Conservation (phyloP, 2,113 vertebrate genomes). For the Cinclus mexicanus region DNA sequence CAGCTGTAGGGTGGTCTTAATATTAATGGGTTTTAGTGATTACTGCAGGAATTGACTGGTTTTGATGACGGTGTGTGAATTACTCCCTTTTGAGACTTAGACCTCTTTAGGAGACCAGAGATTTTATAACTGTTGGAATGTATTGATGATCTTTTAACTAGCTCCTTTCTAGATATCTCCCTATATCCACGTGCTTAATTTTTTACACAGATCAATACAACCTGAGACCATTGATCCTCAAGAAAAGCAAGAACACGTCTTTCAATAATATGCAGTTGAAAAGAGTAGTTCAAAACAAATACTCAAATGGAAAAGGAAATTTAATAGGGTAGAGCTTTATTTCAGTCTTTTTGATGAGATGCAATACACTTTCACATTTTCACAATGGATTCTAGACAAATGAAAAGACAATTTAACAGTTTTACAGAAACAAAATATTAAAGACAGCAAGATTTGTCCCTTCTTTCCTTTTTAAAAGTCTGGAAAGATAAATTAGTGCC, state of each 20-base stretch:
- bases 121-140: neutral
- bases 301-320: neutral
- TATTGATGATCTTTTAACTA: neutral
- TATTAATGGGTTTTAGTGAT: neutral
- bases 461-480: neutral
- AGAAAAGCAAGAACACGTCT: neutral
- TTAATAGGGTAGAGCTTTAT: neutral
- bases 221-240: neutral
- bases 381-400: neutral
- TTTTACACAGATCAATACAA: neutral
- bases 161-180: neutral
- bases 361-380: neutral
- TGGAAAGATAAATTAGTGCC: neutral
- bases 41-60: neutral
- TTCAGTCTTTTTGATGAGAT: neutral
- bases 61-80: neutral
- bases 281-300: neutral
- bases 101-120: neutral
- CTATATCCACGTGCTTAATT: neutral
- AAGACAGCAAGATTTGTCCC: accelerated
- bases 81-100: neutral
- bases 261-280: neutral
- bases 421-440: neutral
- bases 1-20: neutral
- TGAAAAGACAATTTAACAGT: neutral